A percentile compares a stretch with the other conserved stretches of the same genome.
phyloP scores from a whole-genome alignment of 2,113 vertebrate genomes.

The Tachuris rubrigastra region DNA sequence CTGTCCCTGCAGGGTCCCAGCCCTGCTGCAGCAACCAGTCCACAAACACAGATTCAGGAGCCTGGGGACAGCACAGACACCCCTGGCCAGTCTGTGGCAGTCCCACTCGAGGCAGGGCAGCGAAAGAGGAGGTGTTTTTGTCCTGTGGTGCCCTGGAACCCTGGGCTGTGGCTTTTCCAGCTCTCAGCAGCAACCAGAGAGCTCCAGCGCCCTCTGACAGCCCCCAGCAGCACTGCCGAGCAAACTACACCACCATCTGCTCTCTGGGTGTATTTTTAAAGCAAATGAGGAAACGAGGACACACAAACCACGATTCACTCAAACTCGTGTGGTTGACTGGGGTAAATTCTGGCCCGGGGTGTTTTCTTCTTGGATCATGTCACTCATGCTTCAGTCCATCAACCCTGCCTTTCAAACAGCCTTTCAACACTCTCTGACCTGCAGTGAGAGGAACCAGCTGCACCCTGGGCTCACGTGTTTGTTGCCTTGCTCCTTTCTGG shows the following conservation, averaged over 20 bases:
- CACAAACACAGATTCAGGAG: accelerated
- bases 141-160: background rate
- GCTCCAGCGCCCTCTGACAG: background rate
- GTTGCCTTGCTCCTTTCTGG: background rate
- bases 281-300: background rate
- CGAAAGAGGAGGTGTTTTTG: accelerated
- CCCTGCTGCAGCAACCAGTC: background rate
- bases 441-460: background rate
- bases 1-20: background rate
- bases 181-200: background rate
- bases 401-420: background rate
- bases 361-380: background rate
- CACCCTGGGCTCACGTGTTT: accelerated
- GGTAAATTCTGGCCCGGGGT: background rate
- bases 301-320: background rate
- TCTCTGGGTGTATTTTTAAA: background rate
- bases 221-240: background rate
- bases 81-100: background rate
- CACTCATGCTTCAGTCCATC: background rate
- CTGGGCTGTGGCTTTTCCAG: background rate
- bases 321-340: background rate
- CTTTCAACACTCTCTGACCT: background rate
- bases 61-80: background rate
- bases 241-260: background rate
- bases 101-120: background rate